A percentile compares a stretch with the other conserved stretches of the same genome.
These are phyloP conservation scores for Scaptomyza hsui DNA, from an alignment of 1,140 invertebrate genomes.

Conservation along the genomic window DNA sequence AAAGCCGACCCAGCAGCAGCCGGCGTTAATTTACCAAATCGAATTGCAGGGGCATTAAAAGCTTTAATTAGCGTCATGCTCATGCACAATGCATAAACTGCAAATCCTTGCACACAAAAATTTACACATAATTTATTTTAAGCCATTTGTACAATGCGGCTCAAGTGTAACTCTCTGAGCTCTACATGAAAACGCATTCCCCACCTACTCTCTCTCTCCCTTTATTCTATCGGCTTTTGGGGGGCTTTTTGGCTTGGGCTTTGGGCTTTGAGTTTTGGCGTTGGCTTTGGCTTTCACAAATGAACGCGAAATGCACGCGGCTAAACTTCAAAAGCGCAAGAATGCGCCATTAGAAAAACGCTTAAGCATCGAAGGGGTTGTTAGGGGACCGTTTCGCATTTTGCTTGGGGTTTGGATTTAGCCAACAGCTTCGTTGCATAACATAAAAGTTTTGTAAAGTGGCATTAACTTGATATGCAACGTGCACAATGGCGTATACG, in stretches of 20 bases:
- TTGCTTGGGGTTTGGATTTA: slow-evolving; percentile 3
- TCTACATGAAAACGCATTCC: slow-evolving; percentile 12
- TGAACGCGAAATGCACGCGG: slow-evolving; percentile 74
- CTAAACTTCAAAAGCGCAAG: slow-evolving; percentile 68
- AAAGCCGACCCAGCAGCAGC: slow-evolving; percentile 46
- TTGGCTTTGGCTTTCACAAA: slow-evolving; percentile 47
- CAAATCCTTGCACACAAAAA: slow-evolving; percentile 33
- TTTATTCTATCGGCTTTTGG: slow-evolving; percentile 1
- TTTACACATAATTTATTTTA: slow-evolving; percentile 61
- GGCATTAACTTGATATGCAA: slow-evolving; percentile 67
- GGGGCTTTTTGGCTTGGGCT: slow-evolving; percentile 36
- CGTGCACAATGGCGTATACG: slow-evolving; percentile 60
- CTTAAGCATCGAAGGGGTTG: slow-evolving; percentile 1
- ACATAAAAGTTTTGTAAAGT: slow-evolving; percentile 63
- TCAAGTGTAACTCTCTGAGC: slow-evolving; percentile 57
- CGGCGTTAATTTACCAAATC: slow-evolving; percentile 70
- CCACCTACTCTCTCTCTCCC: slow-evolving; percentile 1
- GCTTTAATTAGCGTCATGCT: slow-evolving; percentile 58
- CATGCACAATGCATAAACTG: slow-evolving; percentile 4
- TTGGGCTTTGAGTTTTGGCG: slow-evolving; percentile 38
- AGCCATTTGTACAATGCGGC: slow-evolving; percentile 71
- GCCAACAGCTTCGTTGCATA: slow-evolving; percentile 52
- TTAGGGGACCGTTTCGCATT: neutral
- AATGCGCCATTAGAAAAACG: slow-evolving; percentile 35
- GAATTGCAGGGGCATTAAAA: slow-evolving; percentile 68